A percentile compares a stretch with the other conserved stretches of the same genome.
Evolutionary conservation across 2,888 invertebrate species (phyloP).

Genomic region (Tenodera sinensis): DNA sequence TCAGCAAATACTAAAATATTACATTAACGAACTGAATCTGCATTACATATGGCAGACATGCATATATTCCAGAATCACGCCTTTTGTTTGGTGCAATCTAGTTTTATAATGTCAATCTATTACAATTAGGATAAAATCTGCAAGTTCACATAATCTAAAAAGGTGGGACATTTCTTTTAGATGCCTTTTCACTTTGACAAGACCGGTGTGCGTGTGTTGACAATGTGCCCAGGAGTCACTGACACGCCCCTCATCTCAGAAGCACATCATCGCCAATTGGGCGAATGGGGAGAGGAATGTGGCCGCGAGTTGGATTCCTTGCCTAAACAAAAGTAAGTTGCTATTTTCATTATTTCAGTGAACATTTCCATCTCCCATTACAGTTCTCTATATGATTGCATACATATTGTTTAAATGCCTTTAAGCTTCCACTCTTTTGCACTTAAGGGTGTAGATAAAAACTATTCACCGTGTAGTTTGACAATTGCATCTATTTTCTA

Average conservation of each 20-base stretch:
- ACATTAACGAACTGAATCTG: no score
- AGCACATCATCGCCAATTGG: constrained; percentile 35
- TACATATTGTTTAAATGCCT: no score
- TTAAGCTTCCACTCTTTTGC: no score
- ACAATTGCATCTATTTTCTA: no score
- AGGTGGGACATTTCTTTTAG: constrained; percentile 32
- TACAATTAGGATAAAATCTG: no score
- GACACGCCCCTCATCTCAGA: constrained; percentile 44
- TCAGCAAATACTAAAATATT: no score
- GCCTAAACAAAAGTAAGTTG: constrained; percentile 43
- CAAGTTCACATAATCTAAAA: background rate
- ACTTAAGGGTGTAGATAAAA: no score
- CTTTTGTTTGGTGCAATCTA: background rate
- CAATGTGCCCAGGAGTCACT: constrained; percentile 53
- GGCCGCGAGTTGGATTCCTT: constrained; percentile 38
- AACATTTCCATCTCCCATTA: no score
- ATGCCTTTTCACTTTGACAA: constrained; percentile 45
- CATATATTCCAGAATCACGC: background rate
- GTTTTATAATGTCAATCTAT: no score
- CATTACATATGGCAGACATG: no score
- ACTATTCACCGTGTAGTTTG: no score
- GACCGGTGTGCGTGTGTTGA: constrained; percentile 52
- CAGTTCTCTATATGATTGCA: no score
- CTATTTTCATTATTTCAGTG: background rate
- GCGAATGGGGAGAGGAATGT: constrained; percentile 35